Base-by-base conservation (phyloP, 2,113 vertebrate genomes). In the Corydoras maculifer region DNA sequence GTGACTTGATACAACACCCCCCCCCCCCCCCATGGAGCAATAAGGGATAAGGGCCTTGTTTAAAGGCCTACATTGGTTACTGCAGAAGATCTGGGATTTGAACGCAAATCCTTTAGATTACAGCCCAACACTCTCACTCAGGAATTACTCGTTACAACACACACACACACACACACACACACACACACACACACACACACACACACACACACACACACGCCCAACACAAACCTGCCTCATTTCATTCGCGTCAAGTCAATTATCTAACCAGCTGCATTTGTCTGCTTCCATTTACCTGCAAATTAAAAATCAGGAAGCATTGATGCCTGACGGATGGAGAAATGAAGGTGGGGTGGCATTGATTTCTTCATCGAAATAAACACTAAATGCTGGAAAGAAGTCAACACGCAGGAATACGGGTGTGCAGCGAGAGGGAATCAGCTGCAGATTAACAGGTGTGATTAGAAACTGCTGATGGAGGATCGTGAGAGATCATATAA, bases 351-450 rank as follows among this genome's bases (percentile, higher is more conserved):
- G 76, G 78, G 75, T 65, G 80, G 76, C 69, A 74, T 76, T 79
- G 86, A 86, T 83, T 84, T 84, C 71, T 77, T 80, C 51, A 66
- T 65, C 62, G 69, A 78, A 70, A 77, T 58, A 75, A 76, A 74
- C 83, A 74, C 64, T 75, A 65, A 73, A 13, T 75, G 77, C 74
- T 73, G 82, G 80, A 81, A 88, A 82, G 84, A 82, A 82, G 88
- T 89, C 87, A 88, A 87, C 82, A 80, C 86, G 84, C 79, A 83
- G 88, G 80, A 88, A 87, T 88, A 87, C 83, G 86, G 88, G 18
- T 25, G 18, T 25, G 18, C 18, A 25, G 18, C 2, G 18, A 25
- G 18, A 25, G 18, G 18, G 18, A 25, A 25, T 2, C 18, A 2
- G 18, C 18, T 25, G 18, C 18, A 25, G 18, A 25, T 25, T 25